These are phyloP conservation scores for Loriculus beryllinus DNA, from an alignment of 2,797 vertebrate genomes.

Conservation along the genomic window DNA sequence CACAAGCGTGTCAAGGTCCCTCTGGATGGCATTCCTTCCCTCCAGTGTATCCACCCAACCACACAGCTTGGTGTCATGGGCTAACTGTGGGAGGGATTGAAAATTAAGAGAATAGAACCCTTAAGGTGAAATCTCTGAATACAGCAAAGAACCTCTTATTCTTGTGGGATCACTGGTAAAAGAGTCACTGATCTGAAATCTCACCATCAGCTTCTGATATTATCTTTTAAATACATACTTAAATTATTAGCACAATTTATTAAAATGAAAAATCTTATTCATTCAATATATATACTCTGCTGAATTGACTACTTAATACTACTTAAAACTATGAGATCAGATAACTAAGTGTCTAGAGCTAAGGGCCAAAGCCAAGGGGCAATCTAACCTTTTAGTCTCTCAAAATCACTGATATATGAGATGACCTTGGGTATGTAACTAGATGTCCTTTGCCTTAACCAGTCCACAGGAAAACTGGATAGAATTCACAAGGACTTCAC, in stretches of 20 bases:
- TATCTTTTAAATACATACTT: neutral
- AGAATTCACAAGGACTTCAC: conserved; percentile 19
- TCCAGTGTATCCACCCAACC: no score
- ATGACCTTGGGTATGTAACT: neutral
- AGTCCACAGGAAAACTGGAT: neutral
- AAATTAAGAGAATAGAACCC: neutral
- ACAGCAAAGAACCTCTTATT: neutral
- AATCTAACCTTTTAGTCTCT: neutral
- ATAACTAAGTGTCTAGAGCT: neutral
- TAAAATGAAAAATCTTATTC: neutral
- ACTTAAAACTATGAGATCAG: neutral
- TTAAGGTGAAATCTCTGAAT: neutral
- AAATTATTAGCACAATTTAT: neutral
- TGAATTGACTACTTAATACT: neutral
- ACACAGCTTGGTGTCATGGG: no score
- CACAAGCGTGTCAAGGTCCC: neutral
- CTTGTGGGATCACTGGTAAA: neutral
- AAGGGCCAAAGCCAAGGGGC: neutral
- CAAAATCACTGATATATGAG: neutral
- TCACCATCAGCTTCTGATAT: neutral
- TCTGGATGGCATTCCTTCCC: no score
- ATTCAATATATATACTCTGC: neutral
- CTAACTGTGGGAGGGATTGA: neutral
- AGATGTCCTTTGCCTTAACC: neutral
- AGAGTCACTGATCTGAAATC: neutral